A percentile compares a stretch with the other conserved stretches of the same genome.
Conservation (phyloP, 2,113 vertebrate genomes). For the Corythaeola cristata region DNA sequence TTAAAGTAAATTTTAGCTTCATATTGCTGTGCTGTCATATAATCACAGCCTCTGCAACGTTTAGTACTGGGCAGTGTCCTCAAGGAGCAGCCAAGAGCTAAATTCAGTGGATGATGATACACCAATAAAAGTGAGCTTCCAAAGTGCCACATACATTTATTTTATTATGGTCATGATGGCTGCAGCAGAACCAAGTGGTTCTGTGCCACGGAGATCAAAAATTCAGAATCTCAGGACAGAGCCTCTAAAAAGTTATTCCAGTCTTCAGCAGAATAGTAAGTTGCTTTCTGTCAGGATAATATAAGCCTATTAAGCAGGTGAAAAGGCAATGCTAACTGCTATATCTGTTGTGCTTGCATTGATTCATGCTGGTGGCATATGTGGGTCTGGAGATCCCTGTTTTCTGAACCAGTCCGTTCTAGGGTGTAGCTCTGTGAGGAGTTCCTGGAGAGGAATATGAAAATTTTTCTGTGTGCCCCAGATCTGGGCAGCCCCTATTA, state of each 20-base stretch:
- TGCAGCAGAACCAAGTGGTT: background rate
- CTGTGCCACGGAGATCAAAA: background rate
- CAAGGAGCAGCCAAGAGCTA: slow-evolving; percentile 41
- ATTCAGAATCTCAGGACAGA: background rate
- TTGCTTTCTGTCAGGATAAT: background rate
- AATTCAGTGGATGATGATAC: background rate
- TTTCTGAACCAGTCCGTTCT: background rate
- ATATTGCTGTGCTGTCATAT: background rate
- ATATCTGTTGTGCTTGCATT: background rate
- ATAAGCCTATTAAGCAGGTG: background rate
- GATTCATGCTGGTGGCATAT: background rate
- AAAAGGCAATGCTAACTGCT: background rate
- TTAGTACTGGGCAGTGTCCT: slow-evolving; percentile 12
- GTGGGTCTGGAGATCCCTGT: background rate
- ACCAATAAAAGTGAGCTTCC: background rate
- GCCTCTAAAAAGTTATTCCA: background rate
- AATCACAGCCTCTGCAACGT: background rate
- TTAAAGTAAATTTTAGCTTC: slow-evolving; percentile 4
- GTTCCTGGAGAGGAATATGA: background rate
- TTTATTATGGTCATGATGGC: background rate
- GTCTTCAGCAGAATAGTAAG: background rate
- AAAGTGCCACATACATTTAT: background rate
- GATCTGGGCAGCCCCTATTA: background rate
- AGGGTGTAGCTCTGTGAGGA: background rate
- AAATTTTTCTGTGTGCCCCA: background rate